Evolutionary conservation across 2,797 vertebrate species (phyloP).

Genomic region (Danio albolineatus): DNA sequence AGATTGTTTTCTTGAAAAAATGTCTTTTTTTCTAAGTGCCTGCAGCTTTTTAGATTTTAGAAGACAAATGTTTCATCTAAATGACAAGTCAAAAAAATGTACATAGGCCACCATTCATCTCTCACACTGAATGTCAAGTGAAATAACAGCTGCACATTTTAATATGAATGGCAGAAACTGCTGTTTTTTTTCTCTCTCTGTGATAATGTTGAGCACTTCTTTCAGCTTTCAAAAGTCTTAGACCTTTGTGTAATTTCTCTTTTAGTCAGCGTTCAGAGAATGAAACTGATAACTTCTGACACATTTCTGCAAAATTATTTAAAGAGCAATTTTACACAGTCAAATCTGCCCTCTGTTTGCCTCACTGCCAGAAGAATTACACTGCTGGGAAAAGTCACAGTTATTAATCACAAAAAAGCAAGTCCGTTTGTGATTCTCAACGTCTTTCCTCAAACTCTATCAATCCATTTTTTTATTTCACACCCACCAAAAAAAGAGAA

Average conservation of each 20-base stretch:
- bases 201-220: neutral
- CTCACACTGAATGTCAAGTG: neutral
- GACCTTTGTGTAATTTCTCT: slow-evolving; percentile 2
- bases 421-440: slow-evolving; percentile 6
- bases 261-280: slow-evolving; percentile 2
- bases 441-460: neutral
- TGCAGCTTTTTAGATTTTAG: neutral
- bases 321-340: slow-evolving; percentile 12
- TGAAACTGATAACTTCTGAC: slow-evolving; percentile 19
- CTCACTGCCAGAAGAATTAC: slow-evolving; percentile 1
- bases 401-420: neutral
- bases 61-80: neutral
- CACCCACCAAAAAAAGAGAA: neutral
- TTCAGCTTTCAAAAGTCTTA: neutral
- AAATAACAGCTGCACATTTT: neutral
- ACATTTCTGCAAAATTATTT: slow-evolving; percentile 19
- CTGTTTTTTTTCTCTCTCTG: neutral
- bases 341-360: neutral
- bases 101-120: neutral
- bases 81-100: neutral
- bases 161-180: neutral
- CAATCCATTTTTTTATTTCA: neutral
- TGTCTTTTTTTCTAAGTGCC: neutral
- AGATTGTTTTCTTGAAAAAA: neutral
- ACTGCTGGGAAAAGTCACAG: neutral